These are phyloP conservation scores for Drosophila imparisetae DNA, from an alignment of 2,888 invertebrate species.

Conservation along the genomic window DNA sequence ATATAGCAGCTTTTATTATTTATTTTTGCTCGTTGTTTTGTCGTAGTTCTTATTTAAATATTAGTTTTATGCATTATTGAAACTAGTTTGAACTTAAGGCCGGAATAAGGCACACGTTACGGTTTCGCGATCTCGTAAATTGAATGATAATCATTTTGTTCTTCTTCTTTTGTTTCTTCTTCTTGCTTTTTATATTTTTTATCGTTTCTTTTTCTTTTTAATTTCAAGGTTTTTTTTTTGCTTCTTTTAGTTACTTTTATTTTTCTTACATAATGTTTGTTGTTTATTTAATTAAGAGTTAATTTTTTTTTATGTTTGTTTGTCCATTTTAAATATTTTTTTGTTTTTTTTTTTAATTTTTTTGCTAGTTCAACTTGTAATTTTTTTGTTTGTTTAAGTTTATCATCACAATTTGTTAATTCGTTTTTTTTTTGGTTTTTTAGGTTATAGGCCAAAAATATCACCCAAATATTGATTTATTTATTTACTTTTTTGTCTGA, in stretches of 20 bases:
- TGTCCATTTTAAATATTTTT: constrained; percentile 7
- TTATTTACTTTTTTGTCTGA: constrained; percentile 3
- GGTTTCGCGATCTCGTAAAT: constrained; percentile 46
- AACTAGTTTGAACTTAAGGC: constrained; percentile 80
- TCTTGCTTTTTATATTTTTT: background rate
- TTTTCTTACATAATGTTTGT: constrained; percentile 11
- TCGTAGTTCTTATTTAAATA: background rate
- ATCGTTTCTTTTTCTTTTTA: background rate
- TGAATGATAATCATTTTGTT: constrained; percentile 20
- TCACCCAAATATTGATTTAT: constrained; percentile 48
- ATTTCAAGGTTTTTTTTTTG: background rate
- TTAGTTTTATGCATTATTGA: constrained; percentile 45
- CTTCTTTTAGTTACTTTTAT: background rate
- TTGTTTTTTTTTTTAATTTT: constrained; percentile 9
- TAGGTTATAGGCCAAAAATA: constrained; percentile 56
- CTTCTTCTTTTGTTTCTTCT: background rate
- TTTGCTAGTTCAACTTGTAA: constrained; percentile 8
- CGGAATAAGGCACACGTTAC: constrained; percentile 82
- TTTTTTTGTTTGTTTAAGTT: constrained; percentile 35
- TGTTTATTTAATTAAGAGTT: constrained; percentile 22
- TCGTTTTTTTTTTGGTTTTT: constrained; percentile 18
- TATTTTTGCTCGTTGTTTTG: background rate
- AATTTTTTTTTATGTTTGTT: constrained; percentile 4
- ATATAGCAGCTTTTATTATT: background rate
- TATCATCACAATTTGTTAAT: constrained; percentile 66